A percentile compares a stretch with the other conserved stretches of the same genome.
Conservation (phyloP, 2,888 invertebrate genomes). For the Trachelus tabidus region DNA sequence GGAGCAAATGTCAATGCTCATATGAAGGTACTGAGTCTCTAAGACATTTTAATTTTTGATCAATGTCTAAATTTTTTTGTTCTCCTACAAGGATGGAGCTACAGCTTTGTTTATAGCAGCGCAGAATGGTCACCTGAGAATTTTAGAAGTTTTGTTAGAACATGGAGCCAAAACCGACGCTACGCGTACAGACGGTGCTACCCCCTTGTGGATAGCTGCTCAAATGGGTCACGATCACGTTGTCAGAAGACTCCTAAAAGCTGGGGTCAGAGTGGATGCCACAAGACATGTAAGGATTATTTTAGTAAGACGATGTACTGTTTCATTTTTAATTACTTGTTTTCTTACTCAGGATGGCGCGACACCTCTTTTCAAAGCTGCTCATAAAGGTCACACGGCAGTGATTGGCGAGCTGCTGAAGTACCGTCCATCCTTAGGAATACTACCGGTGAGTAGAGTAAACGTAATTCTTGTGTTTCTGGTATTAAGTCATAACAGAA, state of each 20-base stretch:
- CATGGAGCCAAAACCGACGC: conserved; percentile 81
- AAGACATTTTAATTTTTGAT: not conserved
- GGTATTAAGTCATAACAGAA: not conserved
- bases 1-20: conserved; percentile 85
- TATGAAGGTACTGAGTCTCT: conserved; percentile 76
- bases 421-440: conserved; percentile 82
- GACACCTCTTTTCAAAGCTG: conserved; percentile 93
- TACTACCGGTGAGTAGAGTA: conserved; percentile 77
- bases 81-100: conserved; percentile 78
- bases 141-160: conserved; percentile 77
- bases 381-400: conserved; percentile 92
- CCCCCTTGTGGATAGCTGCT: conserved; percentile 93
- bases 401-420: conserved; percentile 87
- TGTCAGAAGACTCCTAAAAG: conserved; percentile 80
- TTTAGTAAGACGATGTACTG: not conserved
- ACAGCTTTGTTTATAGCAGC: conserved; percentile 93
- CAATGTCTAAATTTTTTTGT: not conserved
- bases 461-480: conserved; percentile 2
- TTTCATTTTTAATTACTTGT: not conserved
- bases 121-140: conserved; percentile 91
- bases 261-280: conserved; percentile 84
- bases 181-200: conserved; percentile 85
- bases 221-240: conserved; percentile 94
- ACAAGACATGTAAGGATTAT: conserved; percentile 76
- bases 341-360: conserved; percentile 82